A percentile compares a stretch with the other conserved stretches of the same genome.
Evolutionary conservation across 2,113 vertebrate genomes (phyloP).

Genomic region (Mastomys coucha): DNA sequence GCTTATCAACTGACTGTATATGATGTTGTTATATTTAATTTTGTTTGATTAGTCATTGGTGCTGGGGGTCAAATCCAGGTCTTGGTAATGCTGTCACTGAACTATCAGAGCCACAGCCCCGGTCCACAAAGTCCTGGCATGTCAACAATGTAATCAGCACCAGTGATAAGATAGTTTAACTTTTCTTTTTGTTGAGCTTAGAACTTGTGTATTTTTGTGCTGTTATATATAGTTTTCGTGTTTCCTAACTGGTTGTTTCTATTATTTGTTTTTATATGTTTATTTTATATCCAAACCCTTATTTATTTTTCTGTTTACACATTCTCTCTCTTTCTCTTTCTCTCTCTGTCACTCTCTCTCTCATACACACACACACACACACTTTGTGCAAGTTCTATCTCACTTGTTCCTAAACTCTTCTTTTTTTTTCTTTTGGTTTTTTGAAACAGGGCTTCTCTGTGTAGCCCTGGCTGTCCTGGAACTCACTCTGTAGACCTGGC

Average conservation of each 20-base stretch:
- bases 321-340: too few species aligned
- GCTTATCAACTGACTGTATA: slow-evolving; percentile 5
- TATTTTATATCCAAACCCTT: neutral
- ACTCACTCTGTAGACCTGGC: too few species aligned
- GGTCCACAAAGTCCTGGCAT: neutral
- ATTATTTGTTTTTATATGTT: neutral
- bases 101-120: neutral
- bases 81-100: neutral
- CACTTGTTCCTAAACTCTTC: neutral
- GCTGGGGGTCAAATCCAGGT: neutral
- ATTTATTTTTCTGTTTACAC: neutral
- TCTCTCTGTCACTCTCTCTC: too few species aligned
- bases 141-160: neutral
- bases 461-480: too few species aligned
- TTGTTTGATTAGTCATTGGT: neutral
- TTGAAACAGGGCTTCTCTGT: too few species aligned
- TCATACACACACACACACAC: neutral
- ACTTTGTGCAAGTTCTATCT: neutral
- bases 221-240: neutral
- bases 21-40: neutral
- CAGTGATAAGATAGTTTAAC: neutral
- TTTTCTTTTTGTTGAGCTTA: neutral
- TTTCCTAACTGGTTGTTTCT: slow-evolving; percentile 1
- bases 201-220: neutral
- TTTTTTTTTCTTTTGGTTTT: too few species aligned